phyloP scores from a whole-genome alignment of 2,888 invertebrate species.

The Orthosia cruda region DNA sequence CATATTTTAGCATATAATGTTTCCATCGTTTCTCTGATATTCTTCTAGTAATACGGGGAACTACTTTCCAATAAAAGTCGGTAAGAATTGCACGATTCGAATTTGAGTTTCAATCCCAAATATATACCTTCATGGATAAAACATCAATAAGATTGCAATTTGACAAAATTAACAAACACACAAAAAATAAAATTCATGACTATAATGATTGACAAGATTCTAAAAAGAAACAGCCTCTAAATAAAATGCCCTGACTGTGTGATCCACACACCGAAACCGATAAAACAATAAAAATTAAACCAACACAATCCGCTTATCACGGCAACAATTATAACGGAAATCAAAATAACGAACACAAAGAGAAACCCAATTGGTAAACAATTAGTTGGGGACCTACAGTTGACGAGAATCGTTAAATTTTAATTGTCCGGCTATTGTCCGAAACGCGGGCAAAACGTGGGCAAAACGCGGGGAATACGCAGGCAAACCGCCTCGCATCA shows the following conservation, averaged over 20 bases:
- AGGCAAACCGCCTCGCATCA: slow-evolving; percentile 33
- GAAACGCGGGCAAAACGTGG: slow-evolving; percentile 38
- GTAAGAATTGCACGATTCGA: no score
- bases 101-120: no score
- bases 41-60: no score
- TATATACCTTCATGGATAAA: neutral
- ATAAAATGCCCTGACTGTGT: neutral
- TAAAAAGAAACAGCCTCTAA: neutral
- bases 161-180: no score
- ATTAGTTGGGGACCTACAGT: slow-evolving; percentile 59
- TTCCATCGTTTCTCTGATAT: no score
- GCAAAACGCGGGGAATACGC: slow-evolving; percentile 37
- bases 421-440: slow-evolving; percentile 67
- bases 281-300: slow-evolving; percentile 36
- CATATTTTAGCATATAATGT: no score
- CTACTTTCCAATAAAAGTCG: neutral
- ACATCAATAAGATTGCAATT: neutral
- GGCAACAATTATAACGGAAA: slow-evolving; percentile 54
- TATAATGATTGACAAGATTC: neutral
- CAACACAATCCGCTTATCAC: slow-evolving; percentile 53
- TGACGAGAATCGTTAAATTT: slow-evolving; percentile 64
- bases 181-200: no score
- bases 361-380: slow-evolving; percentile 61
- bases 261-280: neutral
- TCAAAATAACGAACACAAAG: slow-evolving; percentile 54